Evolutionary conservation across 37 sponge, comb jelly and placozoan genomes (phyloP), one percentile per base, ranked within the genome.

Genomic region (Beroe ovata): DNA sequence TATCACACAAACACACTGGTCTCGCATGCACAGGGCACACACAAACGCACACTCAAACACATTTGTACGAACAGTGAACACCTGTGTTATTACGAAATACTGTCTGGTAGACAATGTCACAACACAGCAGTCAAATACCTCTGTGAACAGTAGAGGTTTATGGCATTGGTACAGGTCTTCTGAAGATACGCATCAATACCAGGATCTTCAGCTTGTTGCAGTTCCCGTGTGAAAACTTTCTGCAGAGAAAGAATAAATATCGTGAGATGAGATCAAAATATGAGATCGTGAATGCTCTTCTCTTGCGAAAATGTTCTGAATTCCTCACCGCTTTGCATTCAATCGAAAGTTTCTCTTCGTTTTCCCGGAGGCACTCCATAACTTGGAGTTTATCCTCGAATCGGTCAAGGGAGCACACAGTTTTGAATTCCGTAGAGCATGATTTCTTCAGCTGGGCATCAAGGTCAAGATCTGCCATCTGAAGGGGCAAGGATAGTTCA

Each of bases 181-280:
- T 42, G 54, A 30, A 77, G 28, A 25, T 36, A 20, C 14, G 84
- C 38, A 36, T 77, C 84, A 39, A 77, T 42, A 25, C 38, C 84
- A 26, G 84, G 84, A 40, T 77, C 84, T 41, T 77, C 84, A 39
- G 84, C 84, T 25, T 77, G 84, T 41, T 77, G 84, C 3, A 77
- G 23, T 42, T 77, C 84, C 33, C 84, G 35, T 8, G 6, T 54
- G 41, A 77, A 77, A 0, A 77, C 84, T 42, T 42, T 77, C 84
- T 77, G 84, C 4, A 34, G 20, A n/a, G n/a, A 25, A 62, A 23
- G 14, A 25, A 69, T 29, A 21, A 35, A 69, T 47, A 47, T 16
- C 54, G 6, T 47, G 54, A 47, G 11, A 47, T 47, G 6, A 16
- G 54, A 11, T 47, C 6, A 47, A 47, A 47, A 16, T 47, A 47